Percentiles rank a stretch among this genome's conserved stretches.
Evolutionary conservation across 2,888 invertebrate genomes (phyloP).

Genomic region (Drosophila tanythrix): DNA sequence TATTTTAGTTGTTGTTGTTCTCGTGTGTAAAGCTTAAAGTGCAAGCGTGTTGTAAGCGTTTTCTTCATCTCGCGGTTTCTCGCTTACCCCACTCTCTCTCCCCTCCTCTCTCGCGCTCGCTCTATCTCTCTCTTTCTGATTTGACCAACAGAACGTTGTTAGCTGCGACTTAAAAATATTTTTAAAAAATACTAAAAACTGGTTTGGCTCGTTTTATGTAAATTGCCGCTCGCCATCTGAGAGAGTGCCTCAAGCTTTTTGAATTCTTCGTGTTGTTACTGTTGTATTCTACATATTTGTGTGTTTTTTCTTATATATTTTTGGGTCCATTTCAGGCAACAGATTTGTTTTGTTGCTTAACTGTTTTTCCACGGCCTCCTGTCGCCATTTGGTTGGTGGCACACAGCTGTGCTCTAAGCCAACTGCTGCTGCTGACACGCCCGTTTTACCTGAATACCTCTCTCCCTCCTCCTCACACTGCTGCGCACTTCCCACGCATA

Average conservation of each 20-base stretch:
- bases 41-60: conserved; percentile 43
- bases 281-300: conserved; percentile 41
- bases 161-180: conserved; percentile 51
- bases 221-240: conserved; percentile 73
- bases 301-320: conserved; percentile 21
- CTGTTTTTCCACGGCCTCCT: conserved; percentile 56
- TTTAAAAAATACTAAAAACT: conserved; percentile 63
- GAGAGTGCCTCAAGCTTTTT: conserved; percentile 59
- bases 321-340: conserved; percentile 32
- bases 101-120: conserved; percentile 6
- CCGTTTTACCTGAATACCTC: conserved; percentile 41
- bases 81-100: neutral
- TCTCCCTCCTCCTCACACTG: neutral
- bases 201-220: conserved; percentile 83
- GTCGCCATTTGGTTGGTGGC: conserved; percentile 24
- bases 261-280: conserved; percentile 52
- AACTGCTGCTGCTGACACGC: conserved; percentile 41
- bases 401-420: conserved; percentile 50
- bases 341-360: conserved; percentile 32
- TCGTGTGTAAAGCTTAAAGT: conserved; percentile 41
- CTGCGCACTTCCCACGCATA: conserved; percentile 21
- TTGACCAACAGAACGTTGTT: conserved; percentile 49
- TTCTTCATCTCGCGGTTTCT: conserved; percentile 16
- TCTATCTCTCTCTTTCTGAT: neutral
- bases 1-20: conserved; percentile 1